Evolutionary conservation across 23 tunicate genomes (phyloP), one percentile per base, ranked within the genome.

Genomic region (Styela plicata): DNA sequence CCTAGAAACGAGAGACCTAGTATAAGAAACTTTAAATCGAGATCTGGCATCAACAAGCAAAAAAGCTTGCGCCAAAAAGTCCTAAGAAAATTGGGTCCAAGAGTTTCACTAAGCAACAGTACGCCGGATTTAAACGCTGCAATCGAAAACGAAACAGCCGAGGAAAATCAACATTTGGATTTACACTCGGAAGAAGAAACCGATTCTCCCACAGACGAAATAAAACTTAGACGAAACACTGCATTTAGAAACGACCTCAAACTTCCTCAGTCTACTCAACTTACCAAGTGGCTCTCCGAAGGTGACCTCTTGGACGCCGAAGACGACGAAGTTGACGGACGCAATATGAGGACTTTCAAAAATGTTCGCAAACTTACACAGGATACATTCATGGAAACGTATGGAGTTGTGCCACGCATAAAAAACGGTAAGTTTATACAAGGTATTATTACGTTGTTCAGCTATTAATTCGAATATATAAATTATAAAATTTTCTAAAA

Each of bases 311-410:
- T 27, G 32, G 53, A 44, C 29, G 64, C 63, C 29, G 66, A 24
- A 44, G 79, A 74, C 57, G 81, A 76, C 66, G 64, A 36, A 17
- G 1, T 2, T 26, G 33, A 44, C 64, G 64, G 66, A 25, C 63
- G 66, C 74, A 86, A 80, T 31, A 91, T 91, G 97, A 66, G 87
- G 37, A 71, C 64, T n/a, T 26, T 78, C 34, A 79, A 78, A 64
- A 83, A 79, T 18, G 34, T 89, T 36, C 94, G 84, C n/a, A 75
- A 82, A 31, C 68, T 91, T 32, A 57, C 89, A 5, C 69, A 82
- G 27, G 84, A 82, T 28, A 87, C 80, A 24, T 86, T 91, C 69
- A 82, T 91, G 73, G 97, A 91, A 79, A 82, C 84, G 3, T 91
- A 82, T 73, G 90, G 97, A 65, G 35, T 70, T 34, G 33, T 83